Percentiles rank a stretch among this genome's conserved stretches.
Conservation (phyloP, 2,797 vertebrate species). For the Pogoniulus pusillus region DNA sequence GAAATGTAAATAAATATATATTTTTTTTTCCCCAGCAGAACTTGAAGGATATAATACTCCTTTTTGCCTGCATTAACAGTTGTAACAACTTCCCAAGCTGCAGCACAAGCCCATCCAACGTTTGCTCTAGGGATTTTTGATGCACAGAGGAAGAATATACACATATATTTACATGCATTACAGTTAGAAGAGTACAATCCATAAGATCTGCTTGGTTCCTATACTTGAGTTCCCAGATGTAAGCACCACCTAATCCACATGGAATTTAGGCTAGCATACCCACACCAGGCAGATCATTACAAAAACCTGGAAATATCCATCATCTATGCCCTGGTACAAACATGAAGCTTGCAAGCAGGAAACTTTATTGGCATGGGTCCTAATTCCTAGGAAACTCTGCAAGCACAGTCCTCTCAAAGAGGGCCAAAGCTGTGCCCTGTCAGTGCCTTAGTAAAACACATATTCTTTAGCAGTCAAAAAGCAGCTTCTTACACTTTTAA, state of each 20-base stretch:
- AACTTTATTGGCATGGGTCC: not conserved
- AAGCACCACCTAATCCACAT: not conserved
- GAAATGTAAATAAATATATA: not conserved
- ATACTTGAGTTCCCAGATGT: not conserved
- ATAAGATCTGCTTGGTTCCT: not conserved
- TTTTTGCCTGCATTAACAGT: not conserved
- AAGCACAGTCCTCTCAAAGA: not conserved
- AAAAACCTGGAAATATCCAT: not conserved
- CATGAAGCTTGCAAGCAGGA: not conserved
- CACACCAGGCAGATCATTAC: not conserved
- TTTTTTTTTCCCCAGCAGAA: not conserved
- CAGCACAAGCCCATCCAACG: not conserved
- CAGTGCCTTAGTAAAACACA: not conserved
- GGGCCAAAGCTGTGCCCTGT: not conserved
- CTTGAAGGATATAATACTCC: not conserved
- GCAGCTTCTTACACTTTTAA: not conserved
- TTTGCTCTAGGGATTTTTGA: not conserved
- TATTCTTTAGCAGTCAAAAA: not conserved
- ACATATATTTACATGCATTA: not conserved
- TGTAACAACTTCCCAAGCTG: not conserved
- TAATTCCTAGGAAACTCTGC: not conserved
- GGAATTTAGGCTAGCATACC: not conserved
- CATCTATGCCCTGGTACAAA: not conserved
- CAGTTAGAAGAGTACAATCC: not conserved
- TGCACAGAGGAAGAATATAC: accelerated